A percentile compares a stretch with the other conserved stretches of the same genome.
These are phyloP conservation scores for Pollachius pollachius DNA, from an alignment of 2,113 vertebrate species.

Conservation along the genomic window DNA sequence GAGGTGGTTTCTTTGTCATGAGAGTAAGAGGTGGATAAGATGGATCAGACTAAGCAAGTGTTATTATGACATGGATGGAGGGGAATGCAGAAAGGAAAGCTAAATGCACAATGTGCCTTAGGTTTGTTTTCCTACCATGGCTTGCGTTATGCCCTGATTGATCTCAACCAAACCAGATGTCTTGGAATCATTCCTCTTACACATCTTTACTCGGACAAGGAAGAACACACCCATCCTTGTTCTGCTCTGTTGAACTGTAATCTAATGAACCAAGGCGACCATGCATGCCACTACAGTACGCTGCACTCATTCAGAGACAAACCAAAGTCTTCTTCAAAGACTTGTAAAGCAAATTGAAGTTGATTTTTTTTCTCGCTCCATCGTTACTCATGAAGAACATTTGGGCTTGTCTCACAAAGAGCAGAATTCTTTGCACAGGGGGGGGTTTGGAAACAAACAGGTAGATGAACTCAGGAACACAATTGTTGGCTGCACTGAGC, in stretches of 20 bases:
- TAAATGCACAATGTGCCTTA: not conserved
- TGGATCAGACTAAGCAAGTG: conserved; percentile 36
- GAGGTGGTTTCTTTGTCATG: conserved; percentile 28
- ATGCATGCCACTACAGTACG: conserved; percentile 34
- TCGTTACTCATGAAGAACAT: conserved; percentile 31
- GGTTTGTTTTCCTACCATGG: too few species aligned
- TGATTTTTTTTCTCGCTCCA: not conserved
- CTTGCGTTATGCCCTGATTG: too few species aligned
- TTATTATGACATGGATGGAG: conserved; percentile 48
- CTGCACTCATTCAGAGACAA: conserved; percentile 48
- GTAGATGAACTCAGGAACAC: conserved; percentile 26
- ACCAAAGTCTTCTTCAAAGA: conserved; percentile 34
- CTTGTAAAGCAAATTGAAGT: not conserved
- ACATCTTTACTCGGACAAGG: conserved; percentile 16
- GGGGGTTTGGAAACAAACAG: conserved; percentile 18
- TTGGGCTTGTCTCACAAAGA: conserved; percentile 31
- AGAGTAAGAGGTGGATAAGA: conserved; percentile 32
- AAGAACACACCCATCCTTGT: conserved; percentile 18
- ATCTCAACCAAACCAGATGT: too few species aligned
- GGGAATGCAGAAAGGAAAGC: conserved; percentile 12
- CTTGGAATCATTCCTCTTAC: not conserved
- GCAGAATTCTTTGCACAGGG: conserved; percentile 15
- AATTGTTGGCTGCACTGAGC: conserved; percentile 12
- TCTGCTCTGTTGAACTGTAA: conserved; percentile 4
- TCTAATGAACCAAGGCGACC: conserved; percentile 31